Conservation (phyloP, 2,888 invertebrate genomes). For the Latrodectus hesperus region DNA sequence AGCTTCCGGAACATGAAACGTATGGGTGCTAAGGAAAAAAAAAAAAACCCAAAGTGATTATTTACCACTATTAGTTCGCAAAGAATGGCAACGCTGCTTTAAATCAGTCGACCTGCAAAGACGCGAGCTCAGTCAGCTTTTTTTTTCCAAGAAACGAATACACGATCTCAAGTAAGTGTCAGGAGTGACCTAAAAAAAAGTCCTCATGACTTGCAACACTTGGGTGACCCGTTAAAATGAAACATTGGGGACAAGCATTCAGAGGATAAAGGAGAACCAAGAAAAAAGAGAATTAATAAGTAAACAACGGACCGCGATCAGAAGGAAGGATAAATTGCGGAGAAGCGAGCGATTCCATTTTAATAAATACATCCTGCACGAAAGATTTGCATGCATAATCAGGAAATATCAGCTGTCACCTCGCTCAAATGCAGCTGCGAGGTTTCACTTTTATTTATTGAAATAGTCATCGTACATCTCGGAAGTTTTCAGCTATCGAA, state of each 20-base stretch:
- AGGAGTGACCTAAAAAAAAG: conserved; percentile 43
- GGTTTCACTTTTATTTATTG: too few relatives aligned
- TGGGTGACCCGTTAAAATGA: conserved; percentile 36
- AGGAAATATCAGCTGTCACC: background rate
- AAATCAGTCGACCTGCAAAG: too few relatives aligned
- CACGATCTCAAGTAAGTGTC: conserved; percentile 23
- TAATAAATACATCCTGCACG: conserved; percentile 23
- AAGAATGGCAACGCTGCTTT: too few relatives aligned
- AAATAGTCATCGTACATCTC: too few relatives aligned
- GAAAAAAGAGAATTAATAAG: conserved; percentile 8
- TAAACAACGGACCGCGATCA: conserved; percentile 21
- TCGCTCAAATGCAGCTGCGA: too few relatives aligned
- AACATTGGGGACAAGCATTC: background rate
- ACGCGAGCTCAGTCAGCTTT: too few relatives aligned
- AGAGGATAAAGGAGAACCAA: background rate
- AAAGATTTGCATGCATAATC: conserved; percentile 26
- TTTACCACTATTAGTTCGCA: too few relatives aligned
- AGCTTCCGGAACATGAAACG: too few relatives aligned
- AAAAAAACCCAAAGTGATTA: too few relatives aligned
- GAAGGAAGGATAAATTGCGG: conserved; percentile 32
- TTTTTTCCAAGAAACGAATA: conserved; percentile 12
- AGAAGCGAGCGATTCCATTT: background rate
- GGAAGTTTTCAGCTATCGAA: too few relatives aligned
- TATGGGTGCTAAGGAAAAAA: too few relatives aligned
- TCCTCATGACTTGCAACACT: conserved; percentile 26